A percentile compares a stretch with the other conserved stretches of the same genome.
phyloP scores from a whole-genome alignment of 2,888 invertebrate species.

The Nomada ruficornis region DNA sequence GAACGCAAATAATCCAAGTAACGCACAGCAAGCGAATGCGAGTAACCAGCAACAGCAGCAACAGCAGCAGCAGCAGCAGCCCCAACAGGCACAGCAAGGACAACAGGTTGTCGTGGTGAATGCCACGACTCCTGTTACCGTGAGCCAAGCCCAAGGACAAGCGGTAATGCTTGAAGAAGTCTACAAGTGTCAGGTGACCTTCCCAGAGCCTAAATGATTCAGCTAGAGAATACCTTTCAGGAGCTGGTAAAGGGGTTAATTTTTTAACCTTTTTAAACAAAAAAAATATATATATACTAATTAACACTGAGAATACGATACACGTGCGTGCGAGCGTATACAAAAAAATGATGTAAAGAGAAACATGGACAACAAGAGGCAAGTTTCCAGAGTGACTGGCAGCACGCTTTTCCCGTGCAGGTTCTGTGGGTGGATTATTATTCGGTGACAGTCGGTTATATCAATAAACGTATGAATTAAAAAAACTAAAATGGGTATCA shows the following conservation, averaged over 20 bases:
- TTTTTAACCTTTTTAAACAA: conserved; percentile 69
- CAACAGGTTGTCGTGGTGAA: conserved; percentile 83
- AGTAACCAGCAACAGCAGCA: conserved; percentile 83
- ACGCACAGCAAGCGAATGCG: conserved; percentile 85
- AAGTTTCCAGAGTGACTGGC: conserved; percentile 56
- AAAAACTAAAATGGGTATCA: conserved; percentile 16
- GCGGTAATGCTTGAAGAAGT: conserved; percentile 83
- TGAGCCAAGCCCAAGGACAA: conserved; percentile 83
- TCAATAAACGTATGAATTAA: conserved; percentile 31
- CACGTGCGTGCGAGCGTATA: conserved; percentile 55
- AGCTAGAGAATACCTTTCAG: conserved; percentile 73
- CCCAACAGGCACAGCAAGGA: conserved; percentile 78
- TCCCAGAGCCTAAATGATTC: conserved; percentile 84
- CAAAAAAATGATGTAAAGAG: conserved; percentile 27
- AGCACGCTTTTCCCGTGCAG: conserved; percentile 44
- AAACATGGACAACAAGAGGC: conserved; percentile 38
- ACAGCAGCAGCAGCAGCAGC: conserved; percentile 82
- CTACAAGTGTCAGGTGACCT: conserved; percentile 84
- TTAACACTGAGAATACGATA: conserved; percentile 54
- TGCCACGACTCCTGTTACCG: conserved; percentile 82
- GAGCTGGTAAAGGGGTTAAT: conserved; percentile 73
- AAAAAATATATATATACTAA: conserved; percentile 36
- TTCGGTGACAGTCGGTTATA: conserved; percentile 42
- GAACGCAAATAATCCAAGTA: conserved; percentile 83
- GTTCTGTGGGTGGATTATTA: conserved; percentile 48